Conservation (phyloP, 2,113 vertebrate genomes). For the Pituophis catenifer region DNA sequence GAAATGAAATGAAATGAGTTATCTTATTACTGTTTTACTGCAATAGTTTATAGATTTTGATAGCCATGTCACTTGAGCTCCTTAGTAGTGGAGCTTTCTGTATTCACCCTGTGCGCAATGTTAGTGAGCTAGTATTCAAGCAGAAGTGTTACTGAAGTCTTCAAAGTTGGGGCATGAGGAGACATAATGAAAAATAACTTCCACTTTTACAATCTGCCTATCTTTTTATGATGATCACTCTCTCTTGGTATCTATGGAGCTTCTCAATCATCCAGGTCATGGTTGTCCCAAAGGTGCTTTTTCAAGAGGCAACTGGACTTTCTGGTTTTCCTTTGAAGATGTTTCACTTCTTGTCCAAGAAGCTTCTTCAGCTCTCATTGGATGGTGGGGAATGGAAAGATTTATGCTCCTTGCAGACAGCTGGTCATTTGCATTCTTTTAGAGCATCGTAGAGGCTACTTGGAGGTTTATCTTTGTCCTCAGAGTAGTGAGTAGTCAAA, state of each 20-base stretch:
- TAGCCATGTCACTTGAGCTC: not conserved
- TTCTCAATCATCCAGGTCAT: no score
- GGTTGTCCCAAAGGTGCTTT: no score
- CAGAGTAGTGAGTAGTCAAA: no score
- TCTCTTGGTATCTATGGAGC: not conserved
- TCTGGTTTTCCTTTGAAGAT: no score
- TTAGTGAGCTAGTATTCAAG: not conserved
- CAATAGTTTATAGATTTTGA: not conserved
- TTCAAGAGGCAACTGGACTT: no score
- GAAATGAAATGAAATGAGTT: not conserved
- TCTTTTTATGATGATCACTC: not conserved
- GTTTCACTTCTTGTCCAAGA: no score
- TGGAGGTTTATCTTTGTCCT: no score
- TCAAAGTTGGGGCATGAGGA: not conserved
- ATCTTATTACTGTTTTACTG: not conserved
- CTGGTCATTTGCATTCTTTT: no score
- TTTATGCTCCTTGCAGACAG: no score
- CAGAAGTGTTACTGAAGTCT: not conserved
- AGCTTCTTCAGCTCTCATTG: no score
- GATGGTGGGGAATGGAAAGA: no score
- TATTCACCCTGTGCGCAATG: not conserved
- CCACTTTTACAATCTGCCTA: not conserved
- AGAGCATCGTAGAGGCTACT: no score
- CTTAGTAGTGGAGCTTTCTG: not conserved
- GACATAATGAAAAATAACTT: not conserved